A percentile compares a stretch with the other conserved stretches of the same genome.
phyloP scores from a whole-genome alignment of 2,797 vertebrate species.

The Enoplosus armatus region DNA sequence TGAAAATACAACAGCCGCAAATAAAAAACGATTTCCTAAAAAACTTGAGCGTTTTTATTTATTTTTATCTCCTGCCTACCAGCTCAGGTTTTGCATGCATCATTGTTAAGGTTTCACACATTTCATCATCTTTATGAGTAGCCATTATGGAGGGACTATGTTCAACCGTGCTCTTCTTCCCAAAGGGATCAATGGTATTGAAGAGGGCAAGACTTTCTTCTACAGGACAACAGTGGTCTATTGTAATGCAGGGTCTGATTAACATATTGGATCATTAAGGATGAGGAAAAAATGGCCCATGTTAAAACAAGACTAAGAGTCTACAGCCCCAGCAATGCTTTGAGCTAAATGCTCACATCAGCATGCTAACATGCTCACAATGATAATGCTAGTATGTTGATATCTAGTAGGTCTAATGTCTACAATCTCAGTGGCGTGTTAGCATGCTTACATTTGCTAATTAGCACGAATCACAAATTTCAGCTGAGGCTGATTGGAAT shows the following conservation, averaged over 20 bases:
- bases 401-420: not conserved
- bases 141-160: constrained; percentile 46
- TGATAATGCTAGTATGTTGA: not conserved
- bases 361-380: not conserved
- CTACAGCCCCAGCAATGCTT: not conserved
- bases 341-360: constrained; percentile 3
- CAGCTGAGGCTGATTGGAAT: not conserved
- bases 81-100: constrained; percentile 62
- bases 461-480: not conserved
- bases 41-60: constrained; percentile 56
- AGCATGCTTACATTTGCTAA: not conserved
- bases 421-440: not conserved
- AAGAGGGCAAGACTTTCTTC: constrained; percentile 1
- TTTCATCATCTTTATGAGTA: constrained; percentile 74
- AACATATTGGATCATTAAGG: constrained; percentile 18
- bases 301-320: constrained; percentile 1
- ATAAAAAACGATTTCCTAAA: constrained; percentile 79
- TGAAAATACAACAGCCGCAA: constrained; percentile 85
- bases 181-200: constrained; percentile 42
- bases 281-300: not conserved
- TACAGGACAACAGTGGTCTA: not conserved
- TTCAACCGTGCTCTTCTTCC: constrained; percentile 30
- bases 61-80: constrained; percentile 50
- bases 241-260: constrained; percentile 15
- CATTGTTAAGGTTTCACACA: constrained; percentile 51